Base-by-base conservation (phyloP, 2,888 invertebrate genomes). In the Eurois occulta region DNA sequence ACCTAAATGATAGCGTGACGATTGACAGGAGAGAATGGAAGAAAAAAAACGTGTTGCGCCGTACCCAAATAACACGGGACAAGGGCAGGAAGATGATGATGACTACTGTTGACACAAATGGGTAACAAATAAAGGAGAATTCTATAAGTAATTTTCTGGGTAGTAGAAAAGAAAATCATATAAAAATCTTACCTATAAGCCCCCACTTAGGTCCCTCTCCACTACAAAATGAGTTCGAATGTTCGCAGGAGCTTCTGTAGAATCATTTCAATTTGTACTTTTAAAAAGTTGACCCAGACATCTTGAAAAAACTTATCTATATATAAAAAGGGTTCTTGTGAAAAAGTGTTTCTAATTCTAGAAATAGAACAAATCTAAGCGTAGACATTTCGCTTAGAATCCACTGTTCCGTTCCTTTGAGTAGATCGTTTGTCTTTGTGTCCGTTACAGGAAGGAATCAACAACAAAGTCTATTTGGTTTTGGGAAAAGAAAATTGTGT, bases 401-500 rank as follows among this genome's bases (percentile, higher is more conserved):
- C 71, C 58, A 73, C 21, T 80, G 67, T 65, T 77, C 60, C 60
- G 60, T 72, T 10, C 43, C 13, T 80, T 68, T 73, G 70, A 64
- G n/a, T 65, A 80, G 32, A 43, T 77, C 77, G 41, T 83, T 83
- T 84, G 73, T 84, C 81, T 83, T 72, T 52, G 21, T 76, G 77
- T 52, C 73, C 62, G 58, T 35, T 32, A 58, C 67, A 74, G 68
- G 41, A 72, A 10, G 21, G 18, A 76, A 73, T 76, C 76, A 80
- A 71, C 69, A 74, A 60, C 13, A 21, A 68, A 46, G 24, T 21
- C 58, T 43, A 32, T 65, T 41, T n/a, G 4, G 18, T 41, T 58
- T 48, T 28, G 18, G 10, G 11, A 28, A 35, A 62, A 62, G 3
- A 32, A 38, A 21, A 24, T 2, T 41, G 18, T 38, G 43, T 24